Evolutionary conservation across 2,888 invertebrate genomes (phyloP), one percentile per base, ranked within the genome.

Genomic region (Tuta absoluta): DNA sequence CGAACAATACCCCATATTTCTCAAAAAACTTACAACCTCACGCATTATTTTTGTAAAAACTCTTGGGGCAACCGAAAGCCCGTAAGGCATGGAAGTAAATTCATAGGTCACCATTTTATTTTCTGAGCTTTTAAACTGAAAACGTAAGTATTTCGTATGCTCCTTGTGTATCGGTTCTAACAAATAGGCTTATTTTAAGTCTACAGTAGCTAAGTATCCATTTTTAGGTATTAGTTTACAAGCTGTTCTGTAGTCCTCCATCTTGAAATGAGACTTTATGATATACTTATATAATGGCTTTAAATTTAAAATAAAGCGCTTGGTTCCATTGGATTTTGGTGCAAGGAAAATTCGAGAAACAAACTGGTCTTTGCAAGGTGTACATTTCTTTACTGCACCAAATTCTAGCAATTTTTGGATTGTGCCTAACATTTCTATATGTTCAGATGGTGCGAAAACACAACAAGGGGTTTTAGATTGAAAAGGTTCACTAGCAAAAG

Each of bases 181-280:
- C 14, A 64, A 53, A 41, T 60, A 64, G 0, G 64, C 57, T 24
- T 65, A 62, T 38, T 65, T 65, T 12, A 62, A 12, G n/a, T 62
- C 62, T 8, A 62, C 21, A 14, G 62, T 53, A 21, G 62, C 62
- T 38, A 62, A 3, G 17, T 11, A 62, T 8, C 49, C 49, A 14
- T 61, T 48, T 61, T 49, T 0, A 3, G 49, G 49, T 11, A 61
- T 28, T 28, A 61, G 17, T 28, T 49, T 61, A 4, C 48, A 28
- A 8, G 61, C 61, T 14, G 61, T 61, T 4, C 61, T 14, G 17
- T 49, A 19, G n/a, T 61, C 49, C 45, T 61, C 61, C 49, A 74
- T 65, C 66, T 77, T 73, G 59, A 77, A 76, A 67, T 76, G 74
- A 24, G 68, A 57, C 8, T 68, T 62, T n/a, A 37, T 19, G 17